A percentile compares a stretch with the other conserved stretches of the same genome.
Conservation (phyloP, 1,140 invertebrate species). For the Hydropsyche tenuis region DNA sequence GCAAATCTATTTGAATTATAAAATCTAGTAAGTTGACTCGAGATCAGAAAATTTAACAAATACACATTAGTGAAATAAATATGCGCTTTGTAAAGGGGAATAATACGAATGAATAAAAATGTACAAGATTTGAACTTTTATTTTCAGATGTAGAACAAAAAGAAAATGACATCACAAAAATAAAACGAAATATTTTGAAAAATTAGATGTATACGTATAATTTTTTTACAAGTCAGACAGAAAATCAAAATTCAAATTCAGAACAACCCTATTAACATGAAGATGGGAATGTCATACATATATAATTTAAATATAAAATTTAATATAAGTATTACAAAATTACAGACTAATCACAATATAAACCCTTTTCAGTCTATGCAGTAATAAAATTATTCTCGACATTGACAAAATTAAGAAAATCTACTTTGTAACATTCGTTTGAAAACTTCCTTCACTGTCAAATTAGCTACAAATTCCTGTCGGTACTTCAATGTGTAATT, state of each 20-base stretch:
- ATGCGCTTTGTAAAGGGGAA: not conserved
- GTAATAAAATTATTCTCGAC: no score
- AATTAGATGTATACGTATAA: not conserved
- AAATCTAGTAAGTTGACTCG: no score
- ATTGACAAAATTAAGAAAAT: not conserved
- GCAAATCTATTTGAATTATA: no score
- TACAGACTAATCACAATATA: conserved; percentile 19
- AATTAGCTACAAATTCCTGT: no score
- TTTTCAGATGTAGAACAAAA: conserved; percentile 22
- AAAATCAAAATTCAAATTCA: not conserved
- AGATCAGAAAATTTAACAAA: no score
- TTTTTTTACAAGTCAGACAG: not conserved
- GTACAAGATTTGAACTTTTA: conserved; percentile 38
- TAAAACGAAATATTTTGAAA: no score
- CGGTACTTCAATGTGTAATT: no score
- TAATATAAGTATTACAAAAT: conserved; percentile 18
- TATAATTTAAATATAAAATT: not conserved
- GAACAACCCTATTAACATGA: not conserved
- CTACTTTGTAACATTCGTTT: not conserved
- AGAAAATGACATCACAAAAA: not conserved
- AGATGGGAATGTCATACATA: conserved; percentile 7
- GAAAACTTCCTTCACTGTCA: not conserved
- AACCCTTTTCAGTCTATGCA: conserved; percentile 15
- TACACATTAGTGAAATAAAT: not conserved
- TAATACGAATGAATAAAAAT: conserved; percentile 27